Conservation (phyloP, 1,140 invertebrate species). For the Drosophila azteca region DNA sequence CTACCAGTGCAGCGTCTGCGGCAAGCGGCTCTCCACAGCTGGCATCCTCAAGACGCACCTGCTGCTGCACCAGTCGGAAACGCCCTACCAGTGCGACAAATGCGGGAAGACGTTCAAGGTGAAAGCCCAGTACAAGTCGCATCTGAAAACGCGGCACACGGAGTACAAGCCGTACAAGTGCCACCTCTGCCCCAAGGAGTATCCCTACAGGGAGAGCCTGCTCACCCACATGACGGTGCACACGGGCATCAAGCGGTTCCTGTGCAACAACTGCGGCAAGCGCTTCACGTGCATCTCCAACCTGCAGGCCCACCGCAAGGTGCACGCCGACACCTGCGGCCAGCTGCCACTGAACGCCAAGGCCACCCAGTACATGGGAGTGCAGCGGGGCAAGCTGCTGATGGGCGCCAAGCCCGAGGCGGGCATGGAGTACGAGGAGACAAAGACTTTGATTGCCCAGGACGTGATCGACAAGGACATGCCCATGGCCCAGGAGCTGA, state of each 20-base stretch:
- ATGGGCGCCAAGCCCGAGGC: conserved; percentile 80
- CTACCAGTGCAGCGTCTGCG: conserved; percentile 81
- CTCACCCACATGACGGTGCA: conserved; percentile 85
- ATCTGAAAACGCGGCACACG: conserved; percentile 87
- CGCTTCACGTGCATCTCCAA: conserved; percentile 85
- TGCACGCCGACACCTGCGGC: conserved; percentile 79
- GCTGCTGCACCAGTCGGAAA: conserved; percentile 80
- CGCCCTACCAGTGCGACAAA: conserved; percentile 81
- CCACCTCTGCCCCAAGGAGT: conserved; percentile 85
- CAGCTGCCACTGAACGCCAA: conserved; percentile 75
- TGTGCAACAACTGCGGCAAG: conserved; percentile 84
- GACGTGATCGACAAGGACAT: conserved; percentile 77
- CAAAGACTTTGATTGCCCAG: conserved; percentile 75
- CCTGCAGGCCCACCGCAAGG: conserved; percentile 84
- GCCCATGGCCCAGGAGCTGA: conserved; percentile 76
- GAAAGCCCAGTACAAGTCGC: conserved; percentile 89
- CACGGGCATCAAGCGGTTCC: conserved; percentile 85
- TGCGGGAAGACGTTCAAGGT: conserved; percentile 84
- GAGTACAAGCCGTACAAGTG: conserved; percentile 89
- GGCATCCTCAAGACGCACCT: conserved; percentile 83
- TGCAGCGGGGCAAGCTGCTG: conserved; percentile 75
- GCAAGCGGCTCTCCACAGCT: conserved; percentile 82
- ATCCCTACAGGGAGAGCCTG: conserved; percentile 85
- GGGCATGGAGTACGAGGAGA: conserved; percentile 78
- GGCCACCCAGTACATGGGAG: conserved; percentile 80